These are phyloP conservation scores for Xestia rhomboidea DNA, from an alignment of 2,888 invertebrate species.

Conservation along the genomic window DNA sequence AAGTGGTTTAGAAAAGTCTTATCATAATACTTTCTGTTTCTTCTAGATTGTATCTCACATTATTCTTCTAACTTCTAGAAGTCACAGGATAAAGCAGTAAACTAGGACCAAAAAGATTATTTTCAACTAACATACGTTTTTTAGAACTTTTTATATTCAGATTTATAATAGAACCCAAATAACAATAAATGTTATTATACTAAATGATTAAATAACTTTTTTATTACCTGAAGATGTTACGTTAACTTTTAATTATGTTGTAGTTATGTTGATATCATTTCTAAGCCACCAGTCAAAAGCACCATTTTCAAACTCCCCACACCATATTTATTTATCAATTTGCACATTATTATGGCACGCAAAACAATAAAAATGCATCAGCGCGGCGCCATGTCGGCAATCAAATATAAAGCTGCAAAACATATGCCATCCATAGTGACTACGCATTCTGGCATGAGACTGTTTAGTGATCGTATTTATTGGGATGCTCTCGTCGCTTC, in stretches of 20 bases:
- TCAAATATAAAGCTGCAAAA: conserved; percentile 88
- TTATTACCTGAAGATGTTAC: background rate
- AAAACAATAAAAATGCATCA: conserved; percentile 88
- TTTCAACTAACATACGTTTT: background rate
- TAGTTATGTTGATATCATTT: background rate
- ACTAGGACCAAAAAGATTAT: background rate
- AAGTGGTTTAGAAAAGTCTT: conserved; percentile 19
- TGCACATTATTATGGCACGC: conserved; percentile 76
- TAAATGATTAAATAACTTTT: background rate
- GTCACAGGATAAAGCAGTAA: background rate
- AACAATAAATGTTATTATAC: background rate
- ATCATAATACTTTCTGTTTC: background rate
- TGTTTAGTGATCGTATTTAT: conserved; percentile 52
- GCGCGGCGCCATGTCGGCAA: conserved; percentile 75
- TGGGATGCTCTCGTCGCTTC: background rate
- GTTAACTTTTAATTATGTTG: background rate
- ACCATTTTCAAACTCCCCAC: conserved; percentile 27
- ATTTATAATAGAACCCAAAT: background rate
- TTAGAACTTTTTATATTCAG: background rate
- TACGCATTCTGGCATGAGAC: conserved; percentile 66
- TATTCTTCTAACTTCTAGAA: background rate
- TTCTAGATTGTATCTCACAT: background rate
- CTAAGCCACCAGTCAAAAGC: conserved; percentile 48
- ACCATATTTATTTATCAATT: conserved; percentile 55
- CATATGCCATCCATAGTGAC: conserved; percentile 82